Base-by-base conservation (phyloP, 2,797 vertebrate genomes). In the Propithecus deckenii region DNA sequence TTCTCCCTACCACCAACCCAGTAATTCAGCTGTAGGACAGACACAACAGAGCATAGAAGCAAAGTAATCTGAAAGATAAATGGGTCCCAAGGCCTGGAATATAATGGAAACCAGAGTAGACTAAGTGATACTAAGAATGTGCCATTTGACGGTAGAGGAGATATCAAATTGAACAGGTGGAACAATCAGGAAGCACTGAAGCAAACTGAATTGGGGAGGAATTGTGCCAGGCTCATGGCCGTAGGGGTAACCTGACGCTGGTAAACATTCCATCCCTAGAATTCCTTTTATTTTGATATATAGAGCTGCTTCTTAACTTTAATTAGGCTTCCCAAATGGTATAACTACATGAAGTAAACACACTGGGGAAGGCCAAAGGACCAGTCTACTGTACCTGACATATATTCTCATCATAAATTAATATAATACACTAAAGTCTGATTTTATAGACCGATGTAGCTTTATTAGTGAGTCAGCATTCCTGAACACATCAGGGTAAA, bases 381-480 rank as follows among this genome's bases (percentile, higher is more conserved):
- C 32, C 71, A 35, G 18, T 41, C 22, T 63, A 75, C 30, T 23
- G 7, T 25, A 92, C 59, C 75, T 86, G 74, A 63, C 55, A 48
- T n/a, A 14, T 13, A 81, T 50, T 83, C 41, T 90, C 67, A 65
- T 55, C 13, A 25, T 84, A 88, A 80, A 46, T 72, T 35, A 81
- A 93, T 80, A 63, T 35, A 81, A 93, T 80, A 71, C 50, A 89
- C 35, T 67, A 52, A 59, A 89, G 52, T 76, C 83, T 91, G 20
- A 71, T 80, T 95, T 95, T 88, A 93, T 17, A 86, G 59, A 74
- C 48, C 18, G 93, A 32, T 43, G 80, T 5, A 87, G 78, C 41
- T 93, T 86, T 89, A 83, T 94, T 74, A 89, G 50, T 55, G 46
- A 93, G 57, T 95, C 79, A 89, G 63, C 35, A 65, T 96, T 91